phyloP scores from a whole-genome alignment of 2,888 invertebrate genomes.

The Linyphia triangularis region DNA sequence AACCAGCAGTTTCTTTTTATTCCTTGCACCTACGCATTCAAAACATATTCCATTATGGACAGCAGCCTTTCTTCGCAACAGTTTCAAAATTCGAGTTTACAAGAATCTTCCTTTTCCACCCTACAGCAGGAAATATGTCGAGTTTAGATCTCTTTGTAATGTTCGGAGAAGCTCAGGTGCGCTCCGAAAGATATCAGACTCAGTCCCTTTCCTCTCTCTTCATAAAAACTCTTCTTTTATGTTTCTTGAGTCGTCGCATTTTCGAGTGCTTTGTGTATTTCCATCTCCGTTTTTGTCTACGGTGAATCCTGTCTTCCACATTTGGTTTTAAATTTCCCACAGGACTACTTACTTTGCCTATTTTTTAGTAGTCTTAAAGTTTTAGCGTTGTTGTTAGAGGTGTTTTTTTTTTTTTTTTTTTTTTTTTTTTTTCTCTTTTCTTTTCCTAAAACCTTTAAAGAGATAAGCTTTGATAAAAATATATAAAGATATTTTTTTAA shows the following conservation, averaged over 20 bases:
- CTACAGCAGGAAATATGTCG: neutral
- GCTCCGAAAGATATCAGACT: constrained; percentile 27
- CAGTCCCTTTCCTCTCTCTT: neutral
- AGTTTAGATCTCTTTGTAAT: constrained; percentile 17
- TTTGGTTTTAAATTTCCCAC: constrained; percentile 71
- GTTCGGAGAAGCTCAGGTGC: constrained; percentile 38
- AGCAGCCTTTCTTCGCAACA: no score
- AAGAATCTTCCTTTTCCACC: neutral
- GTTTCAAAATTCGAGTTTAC: neutral
- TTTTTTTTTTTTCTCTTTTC: no score
- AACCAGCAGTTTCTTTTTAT: no score
- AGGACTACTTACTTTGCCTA: constrained; percentile 50
- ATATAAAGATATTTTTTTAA: no score
- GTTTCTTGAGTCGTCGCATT: neutral
- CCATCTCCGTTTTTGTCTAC: constrained; percentile 1
- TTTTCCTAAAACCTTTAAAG: no score
- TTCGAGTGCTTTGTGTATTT: neutral
- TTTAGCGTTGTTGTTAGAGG: neutral
- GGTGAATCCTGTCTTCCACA: constrained; percentile 30
- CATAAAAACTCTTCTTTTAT: constrained; percentile 18
- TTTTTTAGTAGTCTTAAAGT: constrained; percentile 18
- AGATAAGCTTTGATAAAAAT: no score
- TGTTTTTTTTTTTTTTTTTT: no score
- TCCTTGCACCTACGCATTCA: no score
- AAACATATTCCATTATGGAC: no score